A percentile compares a stretch with the other conserved stretches of the same genome.
phyloP scores from a whole-genome alignment of 2,113 vertebrate genomes.

The Amia ocellicauda region DNA sequence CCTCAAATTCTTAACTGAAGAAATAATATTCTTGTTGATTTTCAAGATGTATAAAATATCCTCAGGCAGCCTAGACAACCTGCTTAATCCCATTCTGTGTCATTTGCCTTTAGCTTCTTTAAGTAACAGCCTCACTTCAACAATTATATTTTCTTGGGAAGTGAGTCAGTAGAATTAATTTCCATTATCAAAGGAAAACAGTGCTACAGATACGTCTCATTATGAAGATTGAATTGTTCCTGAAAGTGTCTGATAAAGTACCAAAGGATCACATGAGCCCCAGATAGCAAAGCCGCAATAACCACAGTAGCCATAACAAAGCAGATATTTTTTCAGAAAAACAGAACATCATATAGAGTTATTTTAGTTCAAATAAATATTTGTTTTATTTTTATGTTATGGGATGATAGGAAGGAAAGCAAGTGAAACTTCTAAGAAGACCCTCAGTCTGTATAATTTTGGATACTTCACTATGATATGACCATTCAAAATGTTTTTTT shows the following conservation, averaged over 20 bases:
- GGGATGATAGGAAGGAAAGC: background rate
- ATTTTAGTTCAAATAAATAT: background rate
- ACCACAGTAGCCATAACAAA: slow-evolving; percentile 18
- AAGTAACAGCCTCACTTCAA: too few relatives aligned
- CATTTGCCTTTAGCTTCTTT: too few relatives aligned
- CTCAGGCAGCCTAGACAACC: too few relatives aligned
- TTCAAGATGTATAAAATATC: too few relatives aligned
- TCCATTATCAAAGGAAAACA: slow-evolving; percentile 5
- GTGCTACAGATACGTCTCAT: background rate
- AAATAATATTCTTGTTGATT: too few relatives aligned
- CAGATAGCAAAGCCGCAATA: slow-evolving; percentile 2
- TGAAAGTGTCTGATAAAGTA: too few relatives aligned
- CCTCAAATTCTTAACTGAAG: too few relatives aligned
- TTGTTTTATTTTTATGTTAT: slow-evolving; percentile 10
- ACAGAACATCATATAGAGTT: background rate
- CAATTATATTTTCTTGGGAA: slow-evolving; percentile 8
- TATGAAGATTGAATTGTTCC: background rate
- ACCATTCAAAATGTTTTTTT: background rate
- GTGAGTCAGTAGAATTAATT: slow-evolving; percentile 11
- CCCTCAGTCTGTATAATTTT: background rate
- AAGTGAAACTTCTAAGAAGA: too few relatives aligned
- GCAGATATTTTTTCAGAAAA: slow-evolving; percentile 5
- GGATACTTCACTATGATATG: background rate
- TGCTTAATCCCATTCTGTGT: too few relatives aligned
- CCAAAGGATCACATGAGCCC: too few relatives aligned